These are phyloP conservation scores for Rutilus rutilus DNA, from an alignment of 2,113 vertebrate genomes.

Conservation along the genomic window DNA sequence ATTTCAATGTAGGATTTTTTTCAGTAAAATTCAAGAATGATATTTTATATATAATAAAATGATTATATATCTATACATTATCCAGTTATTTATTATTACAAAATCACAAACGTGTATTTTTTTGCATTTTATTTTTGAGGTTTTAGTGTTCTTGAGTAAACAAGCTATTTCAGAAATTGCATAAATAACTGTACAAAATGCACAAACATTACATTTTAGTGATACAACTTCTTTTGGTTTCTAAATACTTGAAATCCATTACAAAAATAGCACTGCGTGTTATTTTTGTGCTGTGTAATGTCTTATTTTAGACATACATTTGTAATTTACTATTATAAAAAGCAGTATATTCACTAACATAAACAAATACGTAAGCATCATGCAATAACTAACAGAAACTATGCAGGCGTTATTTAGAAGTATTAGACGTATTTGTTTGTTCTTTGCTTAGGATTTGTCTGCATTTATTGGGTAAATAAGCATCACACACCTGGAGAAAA, in stretches of 20 bases:
- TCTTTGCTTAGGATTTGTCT: slow-evolving; percentile 1
- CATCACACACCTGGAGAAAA: slow-evolving; percentile 21
- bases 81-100: not conserved
- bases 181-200: not conserved
- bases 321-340: not conserved
- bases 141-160: not conserved
- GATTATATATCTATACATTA: not conserved
- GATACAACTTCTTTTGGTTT: not conserved
- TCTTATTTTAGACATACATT: not conserved
- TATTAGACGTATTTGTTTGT: not conserved
- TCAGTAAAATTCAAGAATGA: too few species aligned
- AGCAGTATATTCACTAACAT: not conserved
- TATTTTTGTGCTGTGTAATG: not conserved
- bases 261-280: not conserved
- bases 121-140: not conserved
- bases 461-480: slow-evolving; percentile 10
- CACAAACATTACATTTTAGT: not conserved
- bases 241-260: not conserved
- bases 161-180: not conserved
- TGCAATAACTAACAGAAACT: not conserved
- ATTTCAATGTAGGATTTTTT: too few species aligned
- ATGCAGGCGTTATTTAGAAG: not conserved
- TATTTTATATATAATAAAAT: too few species aligned
- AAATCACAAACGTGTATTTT: not conserved
- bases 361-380: not conserved